Evolutionary conservation across 2,113 vertebrate genomes (phyloP).

Genomic region (Ivindomyrus marchei): DNA sequence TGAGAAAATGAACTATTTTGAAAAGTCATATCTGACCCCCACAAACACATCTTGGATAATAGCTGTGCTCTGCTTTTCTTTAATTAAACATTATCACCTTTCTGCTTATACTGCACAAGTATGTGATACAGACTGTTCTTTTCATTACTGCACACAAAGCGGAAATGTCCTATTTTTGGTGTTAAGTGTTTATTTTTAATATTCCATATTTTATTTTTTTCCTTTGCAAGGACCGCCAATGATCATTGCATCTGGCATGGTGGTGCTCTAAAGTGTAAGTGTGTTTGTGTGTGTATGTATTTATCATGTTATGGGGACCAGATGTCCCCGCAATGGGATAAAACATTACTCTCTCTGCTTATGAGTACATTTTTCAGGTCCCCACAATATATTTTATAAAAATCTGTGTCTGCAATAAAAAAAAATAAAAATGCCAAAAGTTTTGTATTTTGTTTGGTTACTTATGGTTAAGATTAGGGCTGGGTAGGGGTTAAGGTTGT

Average conservation of each 20-base stretch:
- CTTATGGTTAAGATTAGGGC: background rate
- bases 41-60: background rate
- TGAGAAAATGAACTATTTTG: background rate
- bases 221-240: background rate
- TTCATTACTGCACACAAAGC: background rate
- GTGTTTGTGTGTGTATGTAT: background rate
- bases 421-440: background rate
- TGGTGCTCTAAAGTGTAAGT: background rate
- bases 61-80: background rate
- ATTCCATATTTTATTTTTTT: background rate
- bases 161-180: background rate
- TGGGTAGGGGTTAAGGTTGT: background rate
- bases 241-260: background rate
- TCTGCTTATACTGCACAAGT: constrained; percentile 3
- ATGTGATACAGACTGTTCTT: background rate
- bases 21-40: background rate
- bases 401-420: background rate
- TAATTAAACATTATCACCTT: background rate
- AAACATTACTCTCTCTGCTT: background rate
- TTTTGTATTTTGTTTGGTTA: background rate
- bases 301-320: background rate
- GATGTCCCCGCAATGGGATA: background rate
- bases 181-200: background rate
- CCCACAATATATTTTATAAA: background rate
- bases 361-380: background rate